Percentiles rank a stretch among this genome's conserved stretches.
Evolutionary conservation across 2,113 vertebrate genomes (phyloP).

Genomic region (Gallinago paraguaiae): DNA sequence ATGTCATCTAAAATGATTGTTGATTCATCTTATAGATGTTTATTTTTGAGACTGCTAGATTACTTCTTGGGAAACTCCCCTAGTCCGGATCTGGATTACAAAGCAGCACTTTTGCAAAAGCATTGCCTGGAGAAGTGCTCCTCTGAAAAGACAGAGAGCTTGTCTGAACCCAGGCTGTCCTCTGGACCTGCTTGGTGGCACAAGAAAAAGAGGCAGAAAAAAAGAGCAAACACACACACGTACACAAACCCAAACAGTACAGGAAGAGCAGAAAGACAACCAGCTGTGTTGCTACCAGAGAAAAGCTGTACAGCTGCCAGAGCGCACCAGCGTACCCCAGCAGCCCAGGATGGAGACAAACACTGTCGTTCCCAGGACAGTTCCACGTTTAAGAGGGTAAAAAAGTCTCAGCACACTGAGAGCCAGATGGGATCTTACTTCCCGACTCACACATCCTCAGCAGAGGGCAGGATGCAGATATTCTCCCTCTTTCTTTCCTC

Average conservation of each 20-base stretch:
- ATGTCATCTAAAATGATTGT: background rate
- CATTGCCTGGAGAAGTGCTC: background rate
- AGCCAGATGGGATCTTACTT: background rate
- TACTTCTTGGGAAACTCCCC: background rate
- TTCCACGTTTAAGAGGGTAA: background rate
- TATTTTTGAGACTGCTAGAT: background rate
- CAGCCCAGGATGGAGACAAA: background rate
- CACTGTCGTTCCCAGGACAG: background rate
- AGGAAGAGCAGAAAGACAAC: background rate
- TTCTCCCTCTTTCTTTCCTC: background rate
- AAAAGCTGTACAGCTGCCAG: background rate
- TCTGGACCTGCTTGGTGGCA: accelerated
- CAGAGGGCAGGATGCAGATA: accelerated
- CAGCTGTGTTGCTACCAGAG: background rate
- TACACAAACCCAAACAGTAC: accelerated
- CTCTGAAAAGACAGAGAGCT: background rate
- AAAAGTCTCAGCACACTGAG: background rate
- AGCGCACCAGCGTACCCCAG: background rate
- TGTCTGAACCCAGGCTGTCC: background rate
- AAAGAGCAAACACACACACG: too few species aligned
- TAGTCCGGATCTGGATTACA: background rate
- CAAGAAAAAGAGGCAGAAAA: background rate
- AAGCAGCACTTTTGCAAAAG: background rate
- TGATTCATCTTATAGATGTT: background rate
- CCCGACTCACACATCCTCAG: accelerated